These are phyloP conservation scores for Sinocyclocheilus anophthalmus DNA, from an alignment of 2,113 vertebrate species.

Conservation along the genomic window DNA sequence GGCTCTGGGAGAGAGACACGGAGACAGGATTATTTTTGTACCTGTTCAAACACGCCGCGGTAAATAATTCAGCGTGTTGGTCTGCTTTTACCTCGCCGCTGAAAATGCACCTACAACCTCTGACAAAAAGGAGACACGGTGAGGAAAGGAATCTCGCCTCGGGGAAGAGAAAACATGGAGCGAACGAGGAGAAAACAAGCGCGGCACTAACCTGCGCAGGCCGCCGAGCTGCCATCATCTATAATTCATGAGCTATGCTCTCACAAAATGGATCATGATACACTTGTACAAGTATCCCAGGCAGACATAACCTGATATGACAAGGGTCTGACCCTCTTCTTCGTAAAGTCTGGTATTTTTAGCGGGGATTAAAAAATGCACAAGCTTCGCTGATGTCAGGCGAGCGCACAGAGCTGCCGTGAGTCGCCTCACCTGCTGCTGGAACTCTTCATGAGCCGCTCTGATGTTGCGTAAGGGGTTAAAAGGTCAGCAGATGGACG, in stretches of 20 bases:
- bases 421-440: conserved; percentile 10
- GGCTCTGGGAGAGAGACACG: neutral
- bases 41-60: conserved; percentile 87
- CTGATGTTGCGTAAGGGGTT: neutral
- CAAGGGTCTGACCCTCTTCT: conserved; percentile 55
- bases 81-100: conserved; percentile 79
- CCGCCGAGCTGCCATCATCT: conserved; percentile 64
- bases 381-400: conserved; percentile 48
- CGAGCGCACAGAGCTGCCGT: neutral
- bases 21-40: conserved; percentile 83
- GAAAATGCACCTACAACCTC: conserved; percentile 82
- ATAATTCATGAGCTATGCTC: conserved; percentile 69
- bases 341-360: conserved; percentile 55
- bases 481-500: neutral
- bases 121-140: conserved; percentile 65
- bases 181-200: conserved; percentile 59
- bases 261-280: conserved; percentile 68
- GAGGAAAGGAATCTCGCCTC: conserved; percentile 55
- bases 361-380: conserved; percentile 42
- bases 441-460: neutral
- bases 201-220: conserved; percentile 66
- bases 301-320: conserved; percentile 50
- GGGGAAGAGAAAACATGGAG: conserved; percentile 49
- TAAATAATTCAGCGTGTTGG: conserved; percentile 89
- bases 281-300: conserved; percentile 60